Conservation (phyloP, 2,797 vertebrate genomes). For the Acrossocheilus wenchowensis region DNA sequence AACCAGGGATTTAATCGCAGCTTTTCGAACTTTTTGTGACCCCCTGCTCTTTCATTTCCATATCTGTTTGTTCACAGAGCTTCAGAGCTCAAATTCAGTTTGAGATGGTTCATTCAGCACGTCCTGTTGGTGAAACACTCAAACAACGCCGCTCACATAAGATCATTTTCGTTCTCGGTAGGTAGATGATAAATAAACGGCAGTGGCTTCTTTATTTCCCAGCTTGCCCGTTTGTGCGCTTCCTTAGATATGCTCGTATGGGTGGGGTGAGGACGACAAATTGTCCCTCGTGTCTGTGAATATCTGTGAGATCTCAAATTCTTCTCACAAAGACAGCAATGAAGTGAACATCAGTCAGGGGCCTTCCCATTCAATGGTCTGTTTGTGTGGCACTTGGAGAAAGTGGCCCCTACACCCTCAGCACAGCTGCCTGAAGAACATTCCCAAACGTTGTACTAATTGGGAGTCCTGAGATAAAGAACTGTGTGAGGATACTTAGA, state of each 20-base stretch:
- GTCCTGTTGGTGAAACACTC: conserved; percentile 62
- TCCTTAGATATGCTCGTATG: conserved; percentile 62
- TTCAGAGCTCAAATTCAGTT: conserved; percentile 62
- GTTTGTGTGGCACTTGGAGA: conserved; percentile 63
- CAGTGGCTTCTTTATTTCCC: conserved; percentile 40
- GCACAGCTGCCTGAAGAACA: conserved; percentile 55
- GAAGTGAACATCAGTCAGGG: conserved; percentile 72
- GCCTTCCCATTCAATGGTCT: conserved; percentile 62
- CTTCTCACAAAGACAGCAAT: conserved; percentile 65
- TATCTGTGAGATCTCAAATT: conserved; percentile 70
- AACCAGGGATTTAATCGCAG: conserved; percentile 66
- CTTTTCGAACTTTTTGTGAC: conserved; percentile 65
- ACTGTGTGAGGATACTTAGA: background rate
- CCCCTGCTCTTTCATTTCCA: conserved; percentile 72
- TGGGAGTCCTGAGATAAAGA: conserved; percentile 38
- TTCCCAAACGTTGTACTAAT: conserved; percentile 69
- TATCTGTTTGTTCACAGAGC: conserved; percentile 58
- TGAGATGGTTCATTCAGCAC: conserved; percentile 69
- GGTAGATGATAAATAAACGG: conserved; percentile 59
- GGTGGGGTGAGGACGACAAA: conserved; percentile 60
- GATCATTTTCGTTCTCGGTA: conserved; percentile 61
- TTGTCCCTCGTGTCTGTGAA: conserved; percentile 28
- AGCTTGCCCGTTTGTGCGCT: conserved; percentile 60
- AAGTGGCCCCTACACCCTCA: conserved; percentile 65
- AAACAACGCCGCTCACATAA: conserved; percentile 54